Conservation (phyloP, 2,888 invertebrate species). For the Steromphala cineraria region DNA sequence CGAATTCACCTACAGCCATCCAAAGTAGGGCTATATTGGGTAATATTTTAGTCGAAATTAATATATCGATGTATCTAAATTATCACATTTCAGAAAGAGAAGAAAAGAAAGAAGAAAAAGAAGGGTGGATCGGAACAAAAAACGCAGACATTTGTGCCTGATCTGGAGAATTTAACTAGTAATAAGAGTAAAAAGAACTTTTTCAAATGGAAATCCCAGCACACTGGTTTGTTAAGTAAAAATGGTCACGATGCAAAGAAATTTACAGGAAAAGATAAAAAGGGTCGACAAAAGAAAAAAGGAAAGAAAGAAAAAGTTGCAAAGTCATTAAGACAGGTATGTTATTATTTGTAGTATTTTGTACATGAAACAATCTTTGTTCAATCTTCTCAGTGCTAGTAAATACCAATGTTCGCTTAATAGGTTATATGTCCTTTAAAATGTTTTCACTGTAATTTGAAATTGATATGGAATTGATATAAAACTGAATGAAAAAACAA, state of each 20-base stretch:
- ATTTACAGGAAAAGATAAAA: slow-evolving; percentile 18
- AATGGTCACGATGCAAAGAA: slow-evolving; percentile 11
- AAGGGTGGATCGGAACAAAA: background rate
- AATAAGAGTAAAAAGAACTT: background rate
- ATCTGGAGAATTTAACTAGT: background rate
- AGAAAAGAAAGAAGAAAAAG: background rate
- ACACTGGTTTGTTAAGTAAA: background rate
- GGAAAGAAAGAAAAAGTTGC: slow-evolving; percentile 19
- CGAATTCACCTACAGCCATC: too few species aligned
- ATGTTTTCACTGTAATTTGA: too few species aligned
- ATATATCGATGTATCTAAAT: background rate
- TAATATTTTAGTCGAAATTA: too few species aligned
- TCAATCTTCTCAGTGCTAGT: too few species aligned
- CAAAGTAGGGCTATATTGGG: too few species aligned
- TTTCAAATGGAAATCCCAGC: background rate
- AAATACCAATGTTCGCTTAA: too few species aligned
- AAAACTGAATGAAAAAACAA: too few species aligned
- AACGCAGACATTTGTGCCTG: background rate
- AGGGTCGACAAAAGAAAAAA: slow-evolving; percentile 14
- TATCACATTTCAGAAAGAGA: background rate
- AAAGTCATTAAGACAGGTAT: background rate
- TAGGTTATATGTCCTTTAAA: too few species aligned
- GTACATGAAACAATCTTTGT: too few species aligned
- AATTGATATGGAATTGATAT: too few species aligned
- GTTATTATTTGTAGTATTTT: background rate